These are phyloP conservation scores for Hirtodrosophila duncani DNA, from an alignment of 2,888 invertebrate species.

Conservation along the genomic window DNA sequence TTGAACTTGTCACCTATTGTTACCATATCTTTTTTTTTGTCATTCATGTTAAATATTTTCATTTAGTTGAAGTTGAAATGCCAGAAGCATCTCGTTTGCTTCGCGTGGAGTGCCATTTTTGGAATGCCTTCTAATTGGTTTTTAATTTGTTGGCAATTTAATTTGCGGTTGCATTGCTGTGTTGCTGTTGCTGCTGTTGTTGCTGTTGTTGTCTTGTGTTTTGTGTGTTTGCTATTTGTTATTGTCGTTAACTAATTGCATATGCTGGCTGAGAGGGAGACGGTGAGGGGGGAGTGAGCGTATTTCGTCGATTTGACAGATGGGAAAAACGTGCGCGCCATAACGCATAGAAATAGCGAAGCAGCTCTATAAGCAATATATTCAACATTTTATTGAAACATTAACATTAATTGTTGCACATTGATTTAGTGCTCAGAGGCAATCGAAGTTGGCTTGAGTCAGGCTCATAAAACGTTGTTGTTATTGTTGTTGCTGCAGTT, in stretches of 20 bases:
- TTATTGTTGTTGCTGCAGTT: too few relatives aligned
- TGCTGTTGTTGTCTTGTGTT: conserved; percentile 5
- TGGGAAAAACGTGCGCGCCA: conserved; percentile 65
- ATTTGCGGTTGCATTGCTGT: conserved; percentile 58
- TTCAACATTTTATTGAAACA: conserved; percentile 55
- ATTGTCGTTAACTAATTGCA: conserved; percentile 52
- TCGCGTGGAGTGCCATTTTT: conserved; percentile 52
- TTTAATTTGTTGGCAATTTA: conserved; percentile 70
- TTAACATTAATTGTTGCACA: conserved; percentile 56
- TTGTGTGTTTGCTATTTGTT: neutral
- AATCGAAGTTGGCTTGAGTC: conserved; percentile 20
- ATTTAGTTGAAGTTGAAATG: conserved; percentile 36
- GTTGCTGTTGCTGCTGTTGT: conserved; percentile 31
- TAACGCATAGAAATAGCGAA: conserved; percentile 53
- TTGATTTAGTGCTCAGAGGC: conserved; percentile 53
- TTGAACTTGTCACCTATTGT: conserved; percentile 1
- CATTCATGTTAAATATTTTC: neutral
- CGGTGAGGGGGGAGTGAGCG: conserved; percentile 36
- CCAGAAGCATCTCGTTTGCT: conserved; percentile 51
- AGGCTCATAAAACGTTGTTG: conserved; percentile 43
- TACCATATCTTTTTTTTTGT: too few relatives aligned
- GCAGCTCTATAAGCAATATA: conserved; percentile 30
- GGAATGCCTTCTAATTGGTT: conserved; percentile 67
- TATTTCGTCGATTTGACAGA: conserved; percentile 56
- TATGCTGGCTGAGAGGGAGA: conserved; percentile 45